phyloP scores from a whole-genome alignment of 2,888 invertebrate species.

The Norana najaformis region DNA sequence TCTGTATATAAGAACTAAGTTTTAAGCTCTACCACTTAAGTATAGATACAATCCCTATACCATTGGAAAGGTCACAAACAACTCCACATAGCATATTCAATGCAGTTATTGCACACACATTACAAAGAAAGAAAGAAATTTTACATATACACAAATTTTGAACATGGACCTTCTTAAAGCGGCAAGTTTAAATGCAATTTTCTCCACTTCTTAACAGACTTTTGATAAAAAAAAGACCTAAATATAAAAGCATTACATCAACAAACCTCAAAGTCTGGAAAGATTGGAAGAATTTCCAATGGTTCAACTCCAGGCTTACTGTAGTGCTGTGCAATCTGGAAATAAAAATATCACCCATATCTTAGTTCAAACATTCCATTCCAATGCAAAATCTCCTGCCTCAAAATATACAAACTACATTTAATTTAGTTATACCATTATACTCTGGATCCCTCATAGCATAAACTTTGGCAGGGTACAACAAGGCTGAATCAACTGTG shows the following conservation, averaged over 20 bases:
- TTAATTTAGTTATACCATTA: background rate
- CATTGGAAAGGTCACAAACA: background rate
- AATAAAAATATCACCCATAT: conserved; percentile 20
- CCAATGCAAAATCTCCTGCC: background rate
- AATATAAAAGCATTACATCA: background rate
- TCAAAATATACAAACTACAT: background rate
- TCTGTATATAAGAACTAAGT: background rate
- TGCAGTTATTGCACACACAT: background rate
- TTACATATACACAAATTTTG: background rate
- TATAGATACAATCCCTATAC: background rate
- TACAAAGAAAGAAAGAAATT: background rate
- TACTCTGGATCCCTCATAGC: background rate
- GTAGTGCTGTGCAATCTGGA: conserved; percentile 82
- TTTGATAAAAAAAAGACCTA: background rate
- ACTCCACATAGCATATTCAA: background rate
- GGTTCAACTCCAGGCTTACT: conserved; percentile 93
- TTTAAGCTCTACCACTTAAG: too few species aligned
- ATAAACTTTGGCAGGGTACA: background rate
- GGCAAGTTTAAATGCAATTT: background rate
- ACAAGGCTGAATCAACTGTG: background rate
- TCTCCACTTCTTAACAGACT: background rate
- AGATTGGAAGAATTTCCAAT: conserved; percentile 83
- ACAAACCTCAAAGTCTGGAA: conserved; percentile 83
- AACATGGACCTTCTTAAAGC: background rate
- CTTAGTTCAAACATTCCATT: background rate